These are phyloP conservation scores for Smutsia temminckii DNA, from an alignment of 2,797 vertebrate species.

Conservation along the genomic window DNA sequence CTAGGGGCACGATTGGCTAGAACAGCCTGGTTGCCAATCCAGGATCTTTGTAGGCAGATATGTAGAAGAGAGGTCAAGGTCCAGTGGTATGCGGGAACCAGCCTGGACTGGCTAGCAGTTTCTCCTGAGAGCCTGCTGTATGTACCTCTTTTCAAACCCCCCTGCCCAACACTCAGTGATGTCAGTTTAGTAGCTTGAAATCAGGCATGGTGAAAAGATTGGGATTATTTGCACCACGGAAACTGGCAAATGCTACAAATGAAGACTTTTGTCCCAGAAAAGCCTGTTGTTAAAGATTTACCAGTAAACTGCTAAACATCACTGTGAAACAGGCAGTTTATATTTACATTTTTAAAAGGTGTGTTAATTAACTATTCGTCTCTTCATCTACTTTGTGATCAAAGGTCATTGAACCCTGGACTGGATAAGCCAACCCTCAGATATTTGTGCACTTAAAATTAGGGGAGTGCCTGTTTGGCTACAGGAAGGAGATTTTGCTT, in stretches of 20 bases:
- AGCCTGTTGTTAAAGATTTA: background rate
- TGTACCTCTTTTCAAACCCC: background rate
- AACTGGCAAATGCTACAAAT: background rate
- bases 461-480: background rate
- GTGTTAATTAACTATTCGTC: background rate
- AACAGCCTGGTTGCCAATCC: background rate
- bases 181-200: background rate
- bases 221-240: background rate
- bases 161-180: background rate
- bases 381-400: background rate
- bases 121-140: background rate
- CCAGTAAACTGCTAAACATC: background rate
- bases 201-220: too few species aligned
- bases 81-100: background rate
- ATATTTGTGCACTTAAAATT: background rate
- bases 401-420: background rate
- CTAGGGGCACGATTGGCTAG: background rate
- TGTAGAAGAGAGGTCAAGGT: background rate
- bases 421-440: background rate
- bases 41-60: too few species aligned
- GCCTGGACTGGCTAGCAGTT: accelerated
- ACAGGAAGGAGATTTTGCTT: conserved; percentile 5
- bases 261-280: background rate
- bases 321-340: background rate
- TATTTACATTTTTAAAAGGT: background rate